phyloP scores from a whole-genome alignment of 2,888 invertebrate genomes.

The Megastigmus dorsalis region DNA sequence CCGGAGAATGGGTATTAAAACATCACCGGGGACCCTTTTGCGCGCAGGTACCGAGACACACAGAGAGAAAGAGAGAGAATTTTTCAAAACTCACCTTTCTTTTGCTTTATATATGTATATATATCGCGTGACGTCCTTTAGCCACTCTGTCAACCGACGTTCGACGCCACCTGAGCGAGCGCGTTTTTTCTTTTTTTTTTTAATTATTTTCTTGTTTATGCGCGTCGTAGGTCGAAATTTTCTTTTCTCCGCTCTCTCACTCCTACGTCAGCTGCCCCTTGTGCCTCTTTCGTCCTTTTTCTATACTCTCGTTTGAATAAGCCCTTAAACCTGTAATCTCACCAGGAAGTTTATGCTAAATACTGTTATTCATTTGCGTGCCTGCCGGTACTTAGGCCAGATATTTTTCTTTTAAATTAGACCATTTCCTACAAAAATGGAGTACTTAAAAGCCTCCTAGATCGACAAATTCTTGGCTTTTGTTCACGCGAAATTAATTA shows the following conservation, averaged over 20 bases:
- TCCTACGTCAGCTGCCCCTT: background rate
- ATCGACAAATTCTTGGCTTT: no score
- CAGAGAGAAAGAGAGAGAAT: background rate
- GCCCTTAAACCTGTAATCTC: conserved; percentile 37
- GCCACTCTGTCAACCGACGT: conserved; percentile 21
- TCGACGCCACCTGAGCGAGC: no score
- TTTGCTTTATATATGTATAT: background rate
- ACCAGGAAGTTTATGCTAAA: conserved; percentile 32
- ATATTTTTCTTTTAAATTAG: conserved; percentile 22
- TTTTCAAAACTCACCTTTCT: background rate
- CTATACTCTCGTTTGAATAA: background rate
- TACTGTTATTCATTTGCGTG: conserved; percentile 37
- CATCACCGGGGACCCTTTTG: conserved; percentile 59
- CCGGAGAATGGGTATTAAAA: conserved; percentile 69
- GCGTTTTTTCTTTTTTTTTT: background rate
- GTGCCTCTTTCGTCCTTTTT: background rate
- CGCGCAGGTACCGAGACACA: conserved; percentile 9
- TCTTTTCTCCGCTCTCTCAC: background rate
- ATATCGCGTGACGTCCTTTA: conserved; percentile 41
- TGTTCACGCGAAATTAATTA: no score
- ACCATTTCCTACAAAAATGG: conserved; percentile 16
- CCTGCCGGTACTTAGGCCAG: background rate
- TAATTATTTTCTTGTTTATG: background rate
- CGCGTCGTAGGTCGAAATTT: background rate
- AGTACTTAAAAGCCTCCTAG: no score